Evolutionary conservation across 1,140 invertebrate genomes (phyloP), one percentile per base, ranked within the genome.

Genomic region (Brachionus angularis): DNA sequence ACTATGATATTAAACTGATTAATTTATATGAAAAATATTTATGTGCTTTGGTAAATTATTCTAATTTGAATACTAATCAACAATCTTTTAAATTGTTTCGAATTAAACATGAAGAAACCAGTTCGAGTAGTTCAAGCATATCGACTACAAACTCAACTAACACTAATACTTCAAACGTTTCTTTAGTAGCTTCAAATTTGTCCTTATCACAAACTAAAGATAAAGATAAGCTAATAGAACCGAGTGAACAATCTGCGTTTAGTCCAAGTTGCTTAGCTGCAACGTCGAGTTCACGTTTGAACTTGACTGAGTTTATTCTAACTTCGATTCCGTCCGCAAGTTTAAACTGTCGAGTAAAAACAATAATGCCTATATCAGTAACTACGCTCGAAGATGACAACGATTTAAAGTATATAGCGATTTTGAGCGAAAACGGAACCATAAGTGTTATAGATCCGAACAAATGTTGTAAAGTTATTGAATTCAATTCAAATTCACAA

Each of bases 21-120:
- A 67, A 67, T 34, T 16, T 47, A 27, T 67, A 47, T 33, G 62
- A 67, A 67, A 67, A 67, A 36, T 67, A 47, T 36, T 31, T 67
- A 18, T 67, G 62, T 12, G 62, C 62, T 31, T 67, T 67, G 14
- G 62, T 67, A 23, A 46, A 67, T 21, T 67, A 34, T 50, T 23
- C 25, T 47, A 31, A 16, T 49, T 5, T 36, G 8, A 14, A 67
- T 33, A 50, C 3, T 10, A 33, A 31, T 2, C 0, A 27, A 5
- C 14, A 67, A 8, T 67, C 53, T 1, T 58, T 46, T 18, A 67
- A 67, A 29, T 29, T 67, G 5, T 67, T 33, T 67, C 21, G 47
- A 27, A 67, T 67, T 12, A 67, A 67, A 25, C 62, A 67, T 31
- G 62, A 67, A 46, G 62, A 67, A 23, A 67, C 42, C 7, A 58